Conservation (phyloP, 1,140 invertebrate species). For the Heterodera schachtii region DNA sequence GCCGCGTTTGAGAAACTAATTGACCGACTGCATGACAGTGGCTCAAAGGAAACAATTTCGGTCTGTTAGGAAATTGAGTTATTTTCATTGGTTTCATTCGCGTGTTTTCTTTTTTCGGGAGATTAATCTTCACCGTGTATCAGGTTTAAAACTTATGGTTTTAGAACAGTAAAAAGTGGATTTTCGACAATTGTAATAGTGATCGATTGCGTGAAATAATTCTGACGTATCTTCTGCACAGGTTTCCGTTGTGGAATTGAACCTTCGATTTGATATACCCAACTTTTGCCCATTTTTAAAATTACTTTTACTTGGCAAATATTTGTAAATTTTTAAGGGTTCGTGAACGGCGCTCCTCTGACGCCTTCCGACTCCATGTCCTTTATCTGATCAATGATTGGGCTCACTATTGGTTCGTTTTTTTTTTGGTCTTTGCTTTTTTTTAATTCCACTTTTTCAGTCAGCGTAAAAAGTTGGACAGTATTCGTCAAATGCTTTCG, state of each 20-base stretch:
- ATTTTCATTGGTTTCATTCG: constrained; percentile 9
- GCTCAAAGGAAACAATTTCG: constrained; percentile 57
- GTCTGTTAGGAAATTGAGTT: constrained; percentile 39
- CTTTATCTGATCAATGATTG: constrained; percentile 61
- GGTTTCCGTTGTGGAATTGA: constrained; percentile 30
- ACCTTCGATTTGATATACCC: background rate
- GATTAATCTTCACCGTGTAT: too few species aligned
- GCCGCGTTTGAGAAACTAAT: constrained; percentile 43
- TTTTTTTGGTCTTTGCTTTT: constrained; percentile 18
- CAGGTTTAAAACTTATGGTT: constrained; percentile 33
- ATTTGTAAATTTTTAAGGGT: constrained; percentile 45
- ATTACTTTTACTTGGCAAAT: background rate
- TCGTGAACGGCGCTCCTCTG: constrained; percentile 34
- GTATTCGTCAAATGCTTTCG: constrained; percentile 51
- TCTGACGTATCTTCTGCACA: constrained; percentile 51
- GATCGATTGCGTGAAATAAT: constrained; percentile 58
- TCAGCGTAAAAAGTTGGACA: constrained; percentile 56
- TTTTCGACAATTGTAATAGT: constrained; percentile 58
- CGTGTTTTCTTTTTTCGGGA: constrained; percentile 18
- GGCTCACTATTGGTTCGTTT: constrained; percentile 57
- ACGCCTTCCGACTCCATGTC: constrained; percentile 55
- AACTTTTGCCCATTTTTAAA: constrained; percentile 3
- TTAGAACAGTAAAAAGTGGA: constrained; percentile 59
- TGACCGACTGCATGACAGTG: constrained; percentile 47
- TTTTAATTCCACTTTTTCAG: constrained; percentile 42